Conservation (phyloP, 2,797 vertebrate species). For the Oreonectes daqikongensis region DNA sequence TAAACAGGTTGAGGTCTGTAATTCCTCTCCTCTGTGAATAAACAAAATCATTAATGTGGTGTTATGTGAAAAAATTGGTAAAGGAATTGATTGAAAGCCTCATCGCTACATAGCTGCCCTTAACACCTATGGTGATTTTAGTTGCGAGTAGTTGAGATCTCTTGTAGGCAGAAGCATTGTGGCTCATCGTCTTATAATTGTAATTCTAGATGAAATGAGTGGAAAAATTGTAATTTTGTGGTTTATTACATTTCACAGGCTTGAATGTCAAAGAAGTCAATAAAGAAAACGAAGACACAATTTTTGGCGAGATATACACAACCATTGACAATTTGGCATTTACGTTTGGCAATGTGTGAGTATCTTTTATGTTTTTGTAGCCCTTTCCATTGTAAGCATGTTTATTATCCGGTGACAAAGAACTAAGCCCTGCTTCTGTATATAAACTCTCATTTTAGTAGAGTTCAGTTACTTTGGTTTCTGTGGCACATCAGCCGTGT, state of each 20-base stretch:
- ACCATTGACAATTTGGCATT: slow-evolving; percentile 96
- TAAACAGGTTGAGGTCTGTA: background rate
- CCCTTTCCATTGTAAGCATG: background rate
- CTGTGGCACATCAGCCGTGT: background rate
- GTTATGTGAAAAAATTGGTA: background rate
- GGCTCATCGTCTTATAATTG: background rate
- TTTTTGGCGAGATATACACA: slow-evolving; percentile 88
- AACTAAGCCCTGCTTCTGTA: background rate
- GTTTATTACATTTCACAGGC: slow-evolving; percentile 74
- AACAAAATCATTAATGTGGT: background rate
- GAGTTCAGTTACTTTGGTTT: slow-evolving; percentile 19
- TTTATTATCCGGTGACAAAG: background rate
- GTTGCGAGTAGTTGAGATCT: background rate
- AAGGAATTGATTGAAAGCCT: background rate
- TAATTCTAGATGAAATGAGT: background rate
- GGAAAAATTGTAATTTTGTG: slow-evolving; percentile 17
- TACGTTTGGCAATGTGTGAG: slow-evolving; percentile 99
- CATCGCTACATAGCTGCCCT: background rate
- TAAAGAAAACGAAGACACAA: slow-evolving; percentile 83
- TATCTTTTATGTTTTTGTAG: slow-evolving; percentile 59
- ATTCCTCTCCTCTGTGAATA: background rate
- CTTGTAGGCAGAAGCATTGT: background rate
- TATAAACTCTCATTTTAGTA: no score
- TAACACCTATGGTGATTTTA: background rate
- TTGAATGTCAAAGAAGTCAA: slow-evolving; percentile 92